A percentile compares a stretch with the other conserved stretches of the same genome.
Evolutionary conservation across 2,113 vertebrate genomes (phyloP).

Genomic region (Dicentrarchus labrax): DNA sequence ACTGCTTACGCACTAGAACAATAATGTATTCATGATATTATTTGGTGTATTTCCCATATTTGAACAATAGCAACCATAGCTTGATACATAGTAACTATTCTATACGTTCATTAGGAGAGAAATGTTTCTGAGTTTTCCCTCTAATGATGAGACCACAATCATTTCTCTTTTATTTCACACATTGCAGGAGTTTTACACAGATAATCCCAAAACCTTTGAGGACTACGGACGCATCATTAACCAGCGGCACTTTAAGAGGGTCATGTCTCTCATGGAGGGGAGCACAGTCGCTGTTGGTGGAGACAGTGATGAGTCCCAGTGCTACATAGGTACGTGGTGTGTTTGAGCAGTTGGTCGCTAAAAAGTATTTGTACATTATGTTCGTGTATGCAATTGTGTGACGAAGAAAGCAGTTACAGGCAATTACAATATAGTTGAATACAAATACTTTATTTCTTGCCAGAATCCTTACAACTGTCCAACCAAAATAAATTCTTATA

Average conservation of each 20-base stretch:
- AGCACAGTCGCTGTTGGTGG: constrained; percentile 88
- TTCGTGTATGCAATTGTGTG: no score
- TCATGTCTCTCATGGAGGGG: constrained; percentile 87
- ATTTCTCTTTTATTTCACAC: not conserved
- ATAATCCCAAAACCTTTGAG: constrained; percentile 86
- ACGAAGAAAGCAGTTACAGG: not conserved
- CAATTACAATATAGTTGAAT: not conserved
- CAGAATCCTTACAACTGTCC: not conserved
- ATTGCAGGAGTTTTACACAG: constrained; percentile 91
- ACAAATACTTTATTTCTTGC: not conserved
- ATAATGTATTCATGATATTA: not conserved
- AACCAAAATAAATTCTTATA: no score
- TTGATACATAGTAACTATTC: not conserved
- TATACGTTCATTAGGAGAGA: not conserved
- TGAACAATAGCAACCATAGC: not conserved
- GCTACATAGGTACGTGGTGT: constrained; percentile 85
- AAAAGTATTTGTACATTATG: no score
- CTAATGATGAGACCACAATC: not conserved
- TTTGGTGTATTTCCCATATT: not conserved
- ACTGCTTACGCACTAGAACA: not conserved
- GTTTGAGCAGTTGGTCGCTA: not conserved
- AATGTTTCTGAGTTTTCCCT: not conserved
- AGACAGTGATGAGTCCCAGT: constrained; percentile 85
- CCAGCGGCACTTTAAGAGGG: constrained; percentile 87
- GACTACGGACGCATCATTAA: constrained; percentile 93